Evolutionary conservation across 1,140 invertebrate genomes (phyloP).

Genomic region (Calliopsis andreniformis): DNA sequence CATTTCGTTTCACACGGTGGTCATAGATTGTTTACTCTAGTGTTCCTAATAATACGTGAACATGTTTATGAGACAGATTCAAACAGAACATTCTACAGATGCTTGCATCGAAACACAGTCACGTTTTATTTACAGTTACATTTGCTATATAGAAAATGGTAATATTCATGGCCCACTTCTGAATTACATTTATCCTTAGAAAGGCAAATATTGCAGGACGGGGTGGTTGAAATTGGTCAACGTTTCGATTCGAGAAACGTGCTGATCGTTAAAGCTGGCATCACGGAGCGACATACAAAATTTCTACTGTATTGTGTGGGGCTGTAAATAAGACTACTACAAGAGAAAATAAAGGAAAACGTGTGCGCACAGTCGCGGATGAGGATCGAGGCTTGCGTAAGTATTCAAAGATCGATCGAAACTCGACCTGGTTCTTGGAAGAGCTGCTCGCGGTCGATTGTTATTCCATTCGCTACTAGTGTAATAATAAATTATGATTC

Average conservation of each 20-base stretch:
- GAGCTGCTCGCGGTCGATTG: slow-evolving; percentile 52
- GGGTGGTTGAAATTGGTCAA: neutral
- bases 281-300: slow-evolving; percentile 12
- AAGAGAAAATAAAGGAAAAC: slow-evolving; percentile 37
- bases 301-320: neutral
- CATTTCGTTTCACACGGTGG: too few relatives aligned
- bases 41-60: too few relatives aligned
- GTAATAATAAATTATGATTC: slow-evolving; percentile 77
- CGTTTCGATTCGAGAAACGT: slow-evolving; percentile 14
- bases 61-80: too few relatives aligned
- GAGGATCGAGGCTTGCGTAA: slow-evolving; percentile 47
- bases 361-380: slow-evolving; percentile 3
- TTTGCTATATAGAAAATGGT: too few relatives aligned
- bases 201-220: too few relatives aligned
- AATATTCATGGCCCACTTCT: too few relatives aligned
- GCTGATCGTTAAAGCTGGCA: slow-evolving; percentile 26
- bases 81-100: too few relatives aligned
- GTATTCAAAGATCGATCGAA: slow-evolving; percentile 67
- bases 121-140: too few relatives aligned
- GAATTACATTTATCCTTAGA: too few relatives aligned
- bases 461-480: slow-evolving; percentile 68
- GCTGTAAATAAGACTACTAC: neutral
- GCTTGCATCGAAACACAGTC: too few relatives aligned
- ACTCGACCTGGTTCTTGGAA: slow-evolving; percentile 61
- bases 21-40: too few relatives aligned